These are phyloP conservation scores for Burhinus bistriatus DNA, from an alignment of 2,113 vertebrate species.

Conservation along the genomic window DNA sequence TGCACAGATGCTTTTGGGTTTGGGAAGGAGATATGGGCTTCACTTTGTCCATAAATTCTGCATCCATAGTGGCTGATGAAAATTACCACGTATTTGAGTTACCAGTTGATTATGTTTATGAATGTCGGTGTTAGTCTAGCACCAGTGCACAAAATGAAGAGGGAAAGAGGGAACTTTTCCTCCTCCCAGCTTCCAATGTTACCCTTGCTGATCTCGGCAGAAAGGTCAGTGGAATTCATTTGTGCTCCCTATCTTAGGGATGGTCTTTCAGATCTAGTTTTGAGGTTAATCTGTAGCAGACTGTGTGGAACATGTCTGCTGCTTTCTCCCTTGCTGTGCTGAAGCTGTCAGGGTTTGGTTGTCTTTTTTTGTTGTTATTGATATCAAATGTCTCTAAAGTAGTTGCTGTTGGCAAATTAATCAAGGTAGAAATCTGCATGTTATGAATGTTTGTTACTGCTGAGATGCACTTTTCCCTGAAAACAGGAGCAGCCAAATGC, in stretches of 20 bases:
- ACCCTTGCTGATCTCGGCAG: neutral
- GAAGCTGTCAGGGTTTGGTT: neutral
- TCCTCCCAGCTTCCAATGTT: neutral
- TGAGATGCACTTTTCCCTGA: neutral
- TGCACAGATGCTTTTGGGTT: neutral
- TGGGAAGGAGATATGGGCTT: neutral
- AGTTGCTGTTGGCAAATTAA: neutral
- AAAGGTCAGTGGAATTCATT: neutral
- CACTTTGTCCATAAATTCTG: neutral
- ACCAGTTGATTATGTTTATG: neutral
- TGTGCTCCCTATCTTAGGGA: neutral
- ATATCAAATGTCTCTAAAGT: neutral
- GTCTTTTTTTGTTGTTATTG: neutral
- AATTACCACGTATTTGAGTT: neutral
- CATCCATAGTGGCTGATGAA: neutral
- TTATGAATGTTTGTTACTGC: neutral
- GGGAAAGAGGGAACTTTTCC: neutral
- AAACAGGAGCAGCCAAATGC: neutral
- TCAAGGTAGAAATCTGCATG: neutral
- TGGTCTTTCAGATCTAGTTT: neutral
- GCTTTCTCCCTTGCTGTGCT: neutral
- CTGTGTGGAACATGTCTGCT: neutral
- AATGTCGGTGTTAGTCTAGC: neutral
- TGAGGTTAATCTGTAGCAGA: neutral
- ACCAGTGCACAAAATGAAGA: neutral